Percentiles rank a stretch among this genome's conserved stretches.
These are phyloP conservation scores for Cyprinella venusta DNA, from an alignment of 2,797 vertebrate species.

Conservation along the genomic window DNA sequence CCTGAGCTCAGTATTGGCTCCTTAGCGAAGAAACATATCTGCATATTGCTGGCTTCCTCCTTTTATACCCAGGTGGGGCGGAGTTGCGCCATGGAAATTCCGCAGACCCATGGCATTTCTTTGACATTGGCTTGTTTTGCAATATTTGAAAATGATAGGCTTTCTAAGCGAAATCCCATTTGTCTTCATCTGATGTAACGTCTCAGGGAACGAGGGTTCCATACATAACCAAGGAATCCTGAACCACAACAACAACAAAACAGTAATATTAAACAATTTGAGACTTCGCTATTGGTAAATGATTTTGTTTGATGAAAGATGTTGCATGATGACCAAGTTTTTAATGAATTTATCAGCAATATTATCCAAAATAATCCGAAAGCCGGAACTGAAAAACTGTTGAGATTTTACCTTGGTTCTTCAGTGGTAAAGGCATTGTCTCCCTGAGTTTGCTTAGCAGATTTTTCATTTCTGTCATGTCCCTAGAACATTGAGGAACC, in stretches of 20 bases:
- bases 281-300: neutral
- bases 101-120: no score
- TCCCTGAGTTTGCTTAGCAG: slow-evolving; percentile 99
- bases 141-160: no score
- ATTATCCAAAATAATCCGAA: neutral
- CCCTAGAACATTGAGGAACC: slow-evolving; percentile 75
- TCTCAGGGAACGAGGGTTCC: neutral
- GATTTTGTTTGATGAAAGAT: neutral
- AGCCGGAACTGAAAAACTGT: neutral
- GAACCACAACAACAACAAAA: neutral
- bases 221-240: neutral
- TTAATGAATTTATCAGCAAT: neutral
- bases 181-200: no score
- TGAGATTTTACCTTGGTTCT: slow-evolving; percentile 90
- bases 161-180: no score
- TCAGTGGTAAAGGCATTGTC: slow-evolving; percentile 99
- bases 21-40: no score
- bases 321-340: neutral
- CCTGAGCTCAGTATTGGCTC: no score
- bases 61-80: no score
- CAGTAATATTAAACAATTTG: neutral
- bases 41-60: no score
- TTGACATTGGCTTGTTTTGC: no score
- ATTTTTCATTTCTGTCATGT: slow-evolving; percentile 99
- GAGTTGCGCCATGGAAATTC: no score